phyloP scores from a whole-genome alignment of 2,113 vertebrate genomes.

The Sus scrofa region DNA sequence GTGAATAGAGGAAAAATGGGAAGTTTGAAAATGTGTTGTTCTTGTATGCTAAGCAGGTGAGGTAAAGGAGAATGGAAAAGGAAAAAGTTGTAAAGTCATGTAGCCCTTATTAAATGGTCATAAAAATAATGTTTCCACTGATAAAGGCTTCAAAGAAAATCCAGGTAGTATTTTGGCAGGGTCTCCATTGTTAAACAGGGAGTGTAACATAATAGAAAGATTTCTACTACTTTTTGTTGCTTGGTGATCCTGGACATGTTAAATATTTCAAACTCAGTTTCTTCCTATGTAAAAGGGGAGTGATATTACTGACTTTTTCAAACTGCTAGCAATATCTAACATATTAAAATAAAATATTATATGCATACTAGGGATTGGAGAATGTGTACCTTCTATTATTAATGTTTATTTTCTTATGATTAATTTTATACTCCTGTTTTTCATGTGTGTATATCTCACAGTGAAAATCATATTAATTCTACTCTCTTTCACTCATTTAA shows the following conservation, averaged over 20 bases:
- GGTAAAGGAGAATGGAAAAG: neutral
- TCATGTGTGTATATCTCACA: neutral
- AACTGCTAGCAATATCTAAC: neutral
- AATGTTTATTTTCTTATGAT: neutral
- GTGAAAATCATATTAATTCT: neutral
- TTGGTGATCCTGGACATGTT: neutral
- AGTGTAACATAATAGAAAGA: neutral
- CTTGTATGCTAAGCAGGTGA: neutral
- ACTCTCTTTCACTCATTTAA: neutral
- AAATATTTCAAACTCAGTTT: neutral
- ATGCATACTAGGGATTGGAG: neutral
- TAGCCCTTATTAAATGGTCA: neutral
- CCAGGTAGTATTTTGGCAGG: neutral
- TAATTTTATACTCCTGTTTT: neutral
- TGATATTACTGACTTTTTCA: neutral
- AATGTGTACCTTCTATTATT: neutral
- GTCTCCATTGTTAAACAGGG: neutral
- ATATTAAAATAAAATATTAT: neutral
- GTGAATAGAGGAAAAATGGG: neutral
- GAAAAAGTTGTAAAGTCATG: neutral
- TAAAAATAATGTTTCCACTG: neutral
- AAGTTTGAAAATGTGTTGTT: neutral
- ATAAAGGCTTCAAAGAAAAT: neutral
- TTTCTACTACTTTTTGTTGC: neutral
- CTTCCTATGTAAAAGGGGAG: neutral